Evolutionary conservation across 2,888 invertebrate genomes (phyloP).

Genomic region (Calliopum simillimum): DNA sequence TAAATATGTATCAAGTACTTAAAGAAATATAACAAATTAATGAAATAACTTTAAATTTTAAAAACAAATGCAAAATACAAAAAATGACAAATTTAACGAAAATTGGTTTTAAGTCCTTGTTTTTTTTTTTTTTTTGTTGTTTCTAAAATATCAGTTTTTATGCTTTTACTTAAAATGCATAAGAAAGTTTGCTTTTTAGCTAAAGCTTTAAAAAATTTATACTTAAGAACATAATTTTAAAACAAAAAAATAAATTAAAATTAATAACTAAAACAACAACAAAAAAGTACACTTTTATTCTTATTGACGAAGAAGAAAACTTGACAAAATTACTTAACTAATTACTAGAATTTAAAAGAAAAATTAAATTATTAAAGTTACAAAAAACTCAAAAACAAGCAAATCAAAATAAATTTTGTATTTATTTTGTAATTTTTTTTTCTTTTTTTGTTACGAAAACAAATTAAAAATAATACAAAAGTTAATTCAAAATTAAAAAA

Average conservation of each 20-base stretch:
- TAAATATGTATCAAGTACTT: slow-evolving; percentile 19
- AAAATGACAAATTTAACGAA: slow-evolving; percentile 39
- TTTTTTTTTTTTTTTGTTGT: slow-evolving; percentile 32
- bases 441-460: slow-evolving; percentile 31
- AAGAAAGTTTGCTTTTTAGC: too few species aligned
- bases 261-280: slow-evolving; percentile 57
- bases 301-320: slow-evolving; percentile 16
- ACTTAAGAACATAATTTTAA: not conserved
- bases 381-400: slow-evolving; percentile 54
- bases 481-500: too few species aligned
- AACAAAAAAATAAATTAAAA: slow-evolving; percentile 34
- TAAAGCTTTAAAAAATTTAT: too few species aligned
- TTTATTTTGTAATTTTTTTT: slow-evolving; percentile 32
- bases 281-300: slow-evolving; percentile 57
- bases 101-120: slow-evolving; percentile 51
- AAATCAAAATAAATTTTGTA: slow-evolving; percentile 54
- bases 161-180: too few species aligned
- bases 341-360: slow-evolving; percentile 40
- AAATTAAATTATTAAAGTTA: slow-evolving; percentile 34
- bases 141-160: too few species aligned
- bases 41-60: slow-evolving; percentile 37
- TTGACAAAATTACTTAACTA: slow-evolving; percentile 33
- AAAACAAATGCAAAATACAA: slow-evolving; percentile 34
- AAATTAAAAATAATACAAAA: not conserved
- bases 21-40: not conserved